A percentile compares a stretch with the other conserved stretches of the same genome.
Conservation (phyloP, 2,888 invertebrate genomes). For the Himalopsyche kuldschensis region DNA sequence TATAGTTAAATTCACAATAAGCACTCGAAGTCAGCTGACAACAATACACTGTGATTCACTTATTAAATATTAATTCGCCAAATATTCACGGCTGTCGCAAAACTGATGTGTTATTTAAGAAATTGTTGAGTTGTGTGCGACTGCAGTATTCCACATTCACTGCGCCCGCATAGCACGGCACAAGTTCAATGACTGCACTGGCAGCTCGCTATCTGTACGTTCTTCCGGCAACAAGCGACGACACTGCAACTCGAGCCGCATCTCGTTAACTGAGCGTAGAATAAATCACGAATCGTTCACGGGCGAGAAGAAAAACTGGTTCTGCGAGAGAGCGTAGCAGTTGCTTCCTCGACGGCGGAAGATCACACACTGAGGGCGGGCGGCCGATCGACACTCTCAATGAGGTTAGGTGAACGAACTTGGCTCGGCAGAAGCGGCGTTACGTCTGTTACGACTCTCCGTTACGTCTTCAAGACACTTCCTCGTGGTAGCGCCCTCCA, state of each 20-base stretch:
- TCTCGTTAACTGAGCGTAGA: not conserved
- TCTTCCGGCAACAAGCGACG: not conserved
- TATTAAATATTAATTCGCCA: not conserved
- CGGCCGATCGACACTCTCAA: constrained; percentile 6
- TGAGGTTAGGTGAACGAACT: constrained; percentile 39
- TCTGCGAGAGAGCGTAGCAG: not conserved
- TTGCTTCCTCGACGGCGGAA: not conserved
- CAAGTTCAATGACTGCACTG: constrained; percentile 39
- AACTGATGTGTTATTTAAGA: not conserved
- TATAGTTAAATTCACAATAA: not conserved
- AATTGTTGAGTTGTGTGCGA: not conserved
- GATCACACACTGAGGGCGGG: not conserved
- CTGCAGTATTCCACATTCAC: not conserved
- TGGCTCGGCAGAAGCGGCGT: constrained; percentile 21
- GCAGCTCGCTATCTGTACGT: constrained; percentile 11
- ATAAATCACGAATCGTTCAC: constrained; percentile 1
- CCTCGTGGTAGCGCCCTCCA: constrained; percentile 18
- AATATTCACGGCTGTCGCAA: not conserved
- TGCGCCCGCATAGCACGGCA: not conserved
- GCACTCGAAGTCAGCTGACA: not conserved
- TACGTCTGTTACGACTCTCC: constrained; percentile 35
- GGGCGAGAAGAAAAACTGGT: not conserved
- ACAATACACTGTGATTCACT: not conserved
- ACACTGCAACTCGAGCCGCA: not conserved
- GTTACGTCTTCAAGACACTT: constrained; percentile 35